Evolutionary conservation across 2,797 vertebrate genomes (phyloP).

Genomic region (Tapera naevia): DNA sequence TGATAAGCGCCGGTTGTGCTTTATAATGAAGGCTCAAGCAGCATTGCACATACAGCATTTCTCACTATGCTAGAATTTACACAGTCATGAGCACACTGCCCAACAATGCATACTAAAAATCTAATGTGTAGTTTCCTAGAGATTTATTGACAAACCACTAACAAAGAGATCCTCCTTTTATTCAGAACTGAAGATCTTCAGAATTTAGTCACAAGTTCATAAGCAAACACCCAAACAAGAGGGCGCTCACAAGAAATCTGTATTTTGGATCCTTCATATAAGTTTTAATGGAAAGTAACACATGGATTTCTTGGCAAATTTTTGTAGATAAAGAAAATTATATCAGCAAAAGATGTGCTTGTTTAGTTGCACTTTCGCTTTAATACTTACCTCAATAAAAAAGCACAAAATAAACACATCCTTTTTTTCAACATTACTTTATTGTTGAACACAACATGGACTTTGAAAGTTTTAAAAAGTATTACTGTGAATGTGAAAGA

Average conservation of each 20-base stretch:
- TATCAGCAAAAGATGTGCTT: background rate
- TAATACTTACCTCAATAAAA: background rate
- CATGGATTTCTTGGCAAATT: background rate
- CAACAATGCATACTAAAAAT: background rate
- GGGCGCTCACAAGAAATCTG: accelerated
- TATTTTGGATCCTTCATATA: background rate
- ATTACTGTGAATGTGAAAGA: background rate
- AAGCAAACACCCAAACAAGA: background rate
- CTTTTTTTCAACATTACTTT: background rate
- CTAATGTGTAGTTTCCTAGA: background rate
- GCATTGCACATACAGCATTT: background rate
- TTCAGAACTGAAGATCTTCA: background rate
- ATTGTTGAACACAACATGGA: background rate
- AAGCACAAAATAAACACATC: background rate
- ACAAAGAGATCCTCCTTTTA: background rate
- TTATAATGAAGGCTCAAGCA: background rate
- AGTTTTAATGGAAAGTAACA: background rate
- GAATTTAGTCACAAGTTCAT: background rate
- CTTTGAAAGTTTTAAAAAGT: background rate
- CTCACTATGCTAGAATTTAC: background rate
- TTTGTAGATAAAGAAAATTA: background rate
- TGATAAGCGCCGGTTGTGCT: background rate
- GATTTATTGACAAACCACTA: background rate
- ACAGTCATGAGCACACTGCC: background rate
- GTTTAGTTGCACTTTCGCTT: background rate